A percentile compares a stretch with the other conserved stretches of the same genome.
Conservation (phyloP, 2,113 vertebrate species). For the Plestiodon gilberti region DNA sequence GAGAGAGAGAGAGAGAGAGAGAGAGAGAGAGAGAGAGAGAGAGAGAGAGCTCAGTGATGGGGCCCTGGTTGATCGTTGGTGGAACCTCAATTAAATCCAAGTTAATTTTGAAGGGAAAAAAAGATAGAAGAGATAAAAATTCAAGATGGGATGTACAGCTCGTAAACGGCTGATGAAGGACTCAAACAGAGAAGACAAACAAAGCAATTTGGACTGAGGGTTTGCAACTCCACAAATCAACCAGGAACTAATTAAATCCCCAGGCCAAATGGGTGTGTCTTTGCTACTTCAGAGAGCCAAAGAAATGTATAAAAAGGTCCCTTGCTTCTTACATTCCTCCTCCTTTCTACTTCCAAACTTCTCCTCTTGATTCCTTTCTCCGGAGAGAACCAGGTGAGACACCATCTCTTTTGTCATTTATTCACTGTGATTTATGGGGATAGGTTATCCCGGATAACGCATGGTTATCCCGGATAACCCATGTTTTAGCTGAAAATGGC, state of each 20-base stretch:
- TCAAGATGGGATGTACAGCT: too few relatives aligned
- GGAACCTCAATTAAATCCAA: neutral
- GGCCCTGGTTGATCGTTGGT: neutral
- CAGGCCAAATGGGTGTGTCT: neutral
- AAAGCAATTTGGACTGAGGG: neutral
- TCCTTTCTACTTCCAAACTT: neutral
- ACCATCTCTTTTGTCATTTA: neutral
- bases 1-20: too few relatives aligned
- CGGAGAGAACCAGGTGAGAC: neutral
- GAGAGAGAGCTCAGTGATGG: neutral
- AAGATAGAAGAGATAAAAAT: neutral
- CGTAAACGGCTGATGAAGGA: neutral
- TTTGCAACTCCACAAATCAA: too few relatives aligned
- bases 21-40: neutral
- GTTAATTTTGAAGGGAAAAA: neutral
- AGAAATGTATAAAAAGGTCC: neutral
- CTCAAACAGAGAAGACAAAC: neutral
- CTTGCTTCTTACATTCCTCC: fast-evolving
- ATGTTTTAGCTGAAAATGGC: too few relatives aligned
- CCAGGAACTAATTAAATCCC: neutral
- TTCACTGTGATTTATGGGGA: neutral
- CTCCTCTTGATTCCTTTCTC: neutral
- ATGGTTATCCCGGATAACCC: too few relatives aligned
- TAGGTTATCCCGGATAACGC: too few relatives aligned
- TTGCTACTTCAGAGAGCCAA: neutral